Base-by-base conservation (phyloP, 2,888 invertebrate species). In the Trachelus troglodyta region DNA sequence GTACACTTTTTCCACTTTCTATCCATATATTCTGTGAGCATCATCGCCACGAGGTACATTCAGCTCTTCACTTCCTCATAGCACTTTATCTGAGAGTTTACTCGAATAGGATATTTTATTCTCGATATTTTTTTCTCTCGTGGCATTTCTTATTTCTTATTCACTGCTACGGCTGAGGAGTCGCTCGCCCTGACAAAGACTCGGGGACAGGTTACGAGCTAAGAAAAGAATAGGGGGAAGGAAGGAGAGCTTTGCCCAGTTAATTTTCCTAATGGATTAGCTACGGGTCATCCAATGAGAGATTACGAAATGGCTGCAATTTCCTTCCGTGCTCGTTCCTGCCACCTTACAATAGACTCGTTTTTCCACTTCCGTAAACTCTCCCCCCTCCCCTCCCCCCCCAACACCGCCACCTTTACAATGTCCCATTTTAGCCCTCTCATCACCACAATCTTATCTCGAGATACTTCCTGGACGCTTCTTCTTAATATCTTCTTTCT, bases 211-310 rank as follows among this genome's bases (percentile, higher is more conserved):
- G 83, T 79, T 79, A 73, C 75, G 73, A 76, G 78, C 68, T 33
- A 30, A n/a, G 34, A 75, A 69, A 80, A 78, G 78, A 73, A 71
- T 76, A 77, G 73, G 75, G 77, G 74, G 75, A 40, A 40, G 76
- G 75, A 34, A 69, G 73, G 56, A 77, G 71, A 73, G 69, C 40
- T 40, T 40, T 40, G 40, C 15, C 40, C 40, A 75, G 76, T 87
- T 87, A 87, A 88, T 88, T 88, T 87, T 84, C 84, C 82, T 89
- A 87, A 88, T 89, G 88, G 87, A 89, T 87, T 86, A 85, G 79
- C 83, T 75, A 75, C 74, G 69, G 79, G 79, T 77, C 78, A 77
- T 82, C 83, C 84, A 83, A 85, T 81, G 81, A 81, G 77, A 81
- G 79, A 82, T 81, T 78, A 79, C 79, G 82, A 79, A 80, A 84